phyloP scores from a whole-genome alignment of 2,113 vertebrate genomes.

The Elgaria multicarinata region DNA sequence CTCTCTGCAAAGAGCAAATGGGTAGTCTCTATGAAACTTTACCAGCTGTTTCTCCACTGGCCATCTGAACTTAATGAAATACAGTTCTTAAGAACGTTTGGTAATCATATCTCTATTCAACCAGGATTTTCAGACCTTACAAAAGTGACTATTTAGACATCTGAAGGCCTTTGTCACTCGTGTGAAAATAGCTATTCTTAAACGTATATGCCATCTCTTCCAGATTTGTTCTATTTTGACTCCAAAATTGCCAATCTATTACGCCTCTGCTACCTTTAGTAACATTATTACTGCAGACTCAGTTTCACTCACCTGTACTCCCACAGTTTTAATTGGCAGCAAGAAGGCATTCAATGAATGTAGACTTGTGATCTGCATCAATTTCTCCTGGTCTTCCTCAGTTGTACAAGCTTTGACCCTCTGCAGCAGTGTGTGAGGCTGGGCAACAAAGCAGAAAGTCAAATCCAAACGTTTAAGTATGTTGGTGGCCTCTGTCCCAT shows the following conservation, averaged over 20 bases:
- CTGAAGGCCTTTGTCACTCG: too few species aligned
- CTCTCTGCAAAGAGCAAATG: neutral
- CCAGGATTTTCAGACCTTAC: neutral
- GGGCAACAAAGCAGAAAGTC: conserved; percentile 38
- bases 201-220: neutral
- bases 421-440: conserved; percentile 95
- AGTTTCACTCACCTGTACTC: conserved; percentile 88
- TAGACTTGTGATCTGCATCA: conserved; percentile 98
- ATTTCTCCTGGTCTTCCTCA: conserved; percentile 97
- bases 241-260: neutral
- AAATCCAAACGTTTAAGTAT: neutral
- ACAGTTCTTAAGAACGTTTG: neutral
- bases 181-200: neutral
- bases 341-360: conserved; percentile 99
- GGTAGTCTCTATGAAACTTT: neutral
- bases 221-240: neutral
- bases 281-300: neutral
- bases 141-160: accelerated
- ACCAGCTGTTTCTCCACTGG: neutral
- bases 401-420: conserved; percentile 97
- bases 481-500: neutral
- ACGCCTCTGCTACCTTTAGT: neutral
- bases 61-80: neutral
- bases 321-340: conserved; percentile 97
- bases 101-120: accelerated